phyloP scores from a whole-genome alignment of 2,797 vertebrate species.

The Sorex maritimensis region DNA sequence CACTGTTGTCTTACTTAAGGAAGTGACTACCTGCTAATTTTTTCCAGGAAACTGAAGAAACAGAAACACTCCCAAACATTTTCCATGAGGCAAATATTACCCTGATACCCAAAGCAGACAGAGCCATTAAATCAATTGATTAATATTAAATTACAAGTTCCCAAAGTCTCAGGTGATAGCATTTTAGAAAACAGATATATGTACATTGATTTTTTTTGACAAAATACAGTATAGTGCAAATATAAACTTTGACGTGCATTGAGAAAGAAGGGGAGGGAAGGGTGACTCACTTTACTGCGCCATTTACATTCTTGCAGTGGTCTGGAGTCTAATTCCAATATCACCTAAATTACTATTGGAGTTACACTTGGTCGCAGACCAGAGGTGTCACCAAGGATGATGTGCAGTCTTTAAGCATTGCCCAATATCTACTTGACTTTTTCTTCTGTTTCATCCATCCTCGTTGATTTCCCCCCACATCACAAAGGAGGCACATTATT shows the following conservation, averaged over 20 bases:
- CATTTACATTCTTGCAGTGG: background rate
- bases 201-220: background rate
- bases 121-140: too few species aligned
- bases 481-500: background rate
- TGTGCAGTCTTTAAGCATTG: background rate
- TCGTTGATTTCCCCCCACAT: background rate
- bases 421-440: background rate
- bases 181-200: too few species aligned
- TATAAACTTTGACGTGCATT: background rate
- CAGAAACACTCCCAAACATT: too few species aligned
- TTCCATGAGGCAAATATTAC: too few species aligned
- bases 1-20: too few species aligned
- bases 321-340: background rate
- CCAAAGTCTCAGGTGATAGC: too few species aligned
- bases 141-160: too few species aligned
- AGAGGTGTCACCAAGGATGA: background rate
- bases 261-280: background rate
- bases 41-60: too few species aligned
- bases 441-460: background rate
- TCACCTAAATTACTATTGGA: background rate
- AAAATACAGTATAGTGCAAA: background rate
- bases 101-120: too few species aligned
- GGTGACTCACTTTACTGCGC: background rate
- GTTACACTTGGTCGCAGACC: background rate
- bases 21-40: too few species aligned